These are phyloP conservation scores for Hoplias malabaricus DNA, from an alignment of 2,113 vertebrate species.

Conservation along the genomic window DNA sequence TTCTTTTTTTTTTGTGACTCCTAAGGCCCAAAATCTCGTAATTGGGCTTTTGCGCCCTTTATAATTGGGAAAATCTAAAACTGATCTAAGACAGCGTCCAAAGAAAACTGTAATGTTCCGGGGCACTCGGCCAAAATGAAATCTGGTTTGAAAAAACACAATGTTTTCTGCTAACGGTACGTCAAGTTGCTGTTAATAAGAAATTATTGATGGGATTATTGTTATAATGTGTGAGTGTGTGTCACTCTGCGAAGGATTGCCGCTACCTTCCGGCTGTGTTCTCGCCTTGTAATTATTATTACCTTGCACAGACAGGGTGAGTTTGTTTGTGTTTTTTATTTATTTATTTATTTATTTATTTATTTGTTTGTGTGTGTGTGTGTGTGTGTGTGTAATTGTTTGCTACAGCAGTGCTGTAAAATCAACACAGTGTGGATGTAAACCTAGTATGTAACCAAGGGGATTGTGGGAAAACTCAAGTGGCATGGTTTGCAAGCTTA, in stretches of 20 bases:
- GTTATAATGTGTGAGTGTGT: too few relatives aligned
- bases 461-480: background rate
- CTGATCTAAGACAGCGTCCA: background rate
- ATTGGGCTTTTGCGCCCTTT: background rate
- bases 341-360: too few relatives aligned
- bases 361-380: too few relatives aligned
- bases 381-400: conserved; percentile 38
- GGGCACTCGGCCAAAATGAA: background rate
- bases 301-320: too few relatives aligned
- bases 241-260: too few relatives aligned
- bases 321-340: too few relatives aligned
- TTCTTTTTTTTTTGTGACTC: background rate
- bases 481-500: background rate
- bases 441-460: background rate
- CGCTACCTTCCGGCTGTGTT: too few relatives aligned
- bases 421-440: background rate
- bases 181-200: conserved; percentile 38
- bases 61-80: conserved; percentile 15
- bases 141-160: background rate
- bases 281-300: too few relatives aligned
- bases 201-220: conserved; percentile 21
- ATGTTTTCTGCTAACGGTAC: conserved; percentile 12
- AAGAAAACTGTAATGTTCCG: background rate
- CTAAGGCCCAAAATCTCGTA: conserved; percentile 24
- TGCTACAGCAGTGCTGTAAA: background rate